Percentiles rank a stretch among this genome's conserved stretches.
Conservation (phyloP, 1,140 invertebrate genomes). For the Semibalanus balanoides region DNA sequence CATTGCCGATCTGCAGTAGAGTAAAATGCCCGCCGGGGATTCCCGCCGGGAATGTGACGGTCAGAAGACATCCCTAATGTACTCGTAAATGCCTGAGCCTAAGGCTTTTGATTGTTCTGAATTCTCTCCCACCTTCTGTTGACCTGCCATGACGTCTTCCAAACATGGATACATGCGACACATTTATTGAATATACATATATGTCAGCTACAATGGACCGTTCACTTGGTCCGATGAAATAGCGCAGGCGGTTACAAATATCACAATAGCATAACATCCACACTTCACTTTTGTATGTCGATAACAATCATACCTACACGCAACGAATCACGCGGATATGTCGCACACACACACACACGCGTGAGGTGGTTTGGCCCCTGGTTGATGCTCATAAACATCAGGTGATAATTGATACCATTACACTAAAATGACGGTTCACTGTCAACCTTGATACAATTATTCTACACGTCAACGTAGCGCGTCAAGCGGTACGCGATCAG, state of each 20-base stretch:
- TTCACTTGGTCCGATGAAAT: neutral
- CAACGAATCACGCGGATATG: no score
- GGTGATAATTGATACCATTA: neutral
- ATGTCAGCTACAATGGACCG: neutral
- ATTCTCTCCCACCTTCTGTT: no score
- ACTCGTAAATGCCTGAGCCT: no score
- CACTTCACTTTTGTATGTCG: neutral
- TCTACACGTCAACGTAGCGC: neutral
- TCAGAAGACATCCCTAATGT: no score
- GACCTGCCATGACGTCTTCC: no score
- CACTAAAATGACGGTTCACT: neutral
- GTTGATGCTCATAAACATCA: neutral
- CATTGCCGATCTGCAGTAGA: no score
- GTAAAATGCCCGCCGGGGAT: no score
- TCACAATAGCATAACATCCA: neutral
- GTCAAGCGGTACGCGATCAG: neutral
- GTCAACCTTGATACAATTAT: neutral
- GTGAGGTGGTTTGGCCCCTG: neutral
- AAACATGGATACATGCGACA: neutral
- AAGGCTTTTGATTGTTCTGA: no score
- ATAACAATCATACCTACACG: neutral
- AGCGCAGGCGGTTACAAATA: neutral
- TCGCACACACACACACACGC: neutral
- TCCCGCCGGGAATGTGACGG: no score
- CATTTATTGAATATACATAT: neutral